Evolutionary conservation across 2,113 vertebrate species (phyloP).

Genomic region (Chionis minor): DNA sequence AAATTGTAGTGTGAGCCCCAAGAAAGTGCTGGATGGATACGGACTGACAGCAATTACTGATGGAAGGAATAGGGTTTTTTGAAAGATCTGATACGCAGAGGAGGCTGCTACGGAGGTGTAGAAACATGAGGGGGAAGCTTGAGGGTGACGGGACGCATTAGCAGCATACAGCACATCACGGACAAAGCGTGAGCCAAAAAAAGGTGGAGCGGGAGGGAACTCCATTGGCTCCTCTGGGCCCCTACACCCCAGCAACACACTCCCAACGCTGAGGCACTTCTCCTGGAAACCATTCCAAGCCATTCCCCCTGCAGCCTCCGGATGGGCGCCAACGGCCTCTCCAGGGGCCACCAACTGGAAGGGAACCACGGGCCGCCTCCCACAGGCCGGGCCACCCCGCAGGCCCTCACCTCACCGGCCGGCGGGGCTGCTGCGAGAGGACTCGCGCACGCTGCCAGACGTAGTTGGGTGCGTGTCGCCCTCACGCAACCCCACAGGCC

Average conservation of each 20-base stretch:
- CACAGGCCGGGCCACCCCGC: too few relatives aligned
- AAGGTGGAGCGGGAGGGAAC: accelerated
- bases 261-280: neutral
- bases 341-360: neutral
- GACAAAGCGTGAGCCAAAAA: accelerated
- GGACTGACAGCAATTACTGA: neutral
- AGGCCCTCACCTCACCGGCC: too few relatives aligned
- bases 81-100: neutral
- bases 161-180: too few relatives aligned
- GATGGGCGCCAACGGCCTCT: accelerated
- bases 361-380: neutral
- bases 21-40: neutral
- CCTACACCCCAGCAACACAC: accelerated
- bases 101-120: too few relatives aligned
- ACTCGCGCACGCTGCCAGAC: accelerated
- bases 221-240: neutral
- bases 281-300: too few relatives aligned
- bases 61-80: neutral
- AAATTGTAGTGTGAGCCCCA: neutral
- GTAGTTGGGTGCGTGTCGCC: too few relatives aligned
- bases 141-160: neutral
- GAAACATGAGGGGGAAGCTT: accelerated
- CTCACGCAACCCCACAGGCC: too few relatives aligned
- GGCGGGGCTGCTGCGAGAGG: accelerated
- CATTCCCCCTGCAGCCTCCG: neutral